Base-by-base conservation (phyloP, 2,797 vertebrate genomes). In the Morus bassanus region DNA sequence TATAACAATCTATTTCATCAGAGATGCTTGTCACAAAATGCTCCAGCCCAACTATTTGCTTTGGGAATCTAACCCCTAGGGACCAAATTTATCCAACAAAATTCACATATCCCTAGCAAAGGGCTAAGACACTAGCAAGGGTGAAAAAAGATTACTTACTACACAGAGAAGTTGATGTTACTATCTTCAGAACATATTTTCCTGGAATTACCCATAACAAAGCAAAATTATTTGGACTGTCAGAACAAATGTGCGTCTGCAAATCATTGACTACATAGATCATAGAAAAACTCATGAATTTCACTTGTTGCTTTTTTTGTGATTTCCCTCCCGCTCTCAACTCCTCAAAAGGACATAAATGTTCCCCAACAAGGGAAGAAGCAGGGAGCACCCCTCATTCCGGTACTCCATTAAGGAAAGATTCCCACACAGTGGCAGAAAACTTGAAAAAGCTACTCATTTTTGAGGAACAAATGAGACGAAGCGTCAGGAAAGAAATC, bases 1-100 rank as follows among this genome's bases (percentile, higher is more conserved):
- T 75, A 60, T 83, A 96, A 96, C 88, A 80, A 83, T n/a, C 37
- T 64, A 64, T 93, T 95, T 96, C 75, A 85, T 89, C 86, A 92
- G 88, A 76, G 33, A 60, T 68, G 45, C n/a, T 64, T 30, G 63
- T 63, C 90, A 88, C 86, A 72, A 89, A 93, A 59, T 27, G 45
- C 64, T 89, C 31, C 73, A 45, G 18, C 25, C 27, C 86, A 89
- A 25, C 18, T 39, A 80, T 57, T 82, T 77, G 21, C 78, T 89
- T 79, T 85, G 59, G 59, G 80, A 94, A 93, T 73, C 35, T 74
- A 89, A 25, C 1, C 77, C 24, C 67, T 25, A 35, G 24, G 37
- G 46, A 78, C 7, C 65, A 88, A 60, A 86, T 59, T 51, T 64
- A 86, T 35, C 22, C 79, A 86, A 39, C 30, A 88, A 88, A 78